These are phyloP conservation scores for Leptoteleia sp. DNA, from an alignment of 1,140 invertebrate genomes.

Conservation along the genomic window DNA sequence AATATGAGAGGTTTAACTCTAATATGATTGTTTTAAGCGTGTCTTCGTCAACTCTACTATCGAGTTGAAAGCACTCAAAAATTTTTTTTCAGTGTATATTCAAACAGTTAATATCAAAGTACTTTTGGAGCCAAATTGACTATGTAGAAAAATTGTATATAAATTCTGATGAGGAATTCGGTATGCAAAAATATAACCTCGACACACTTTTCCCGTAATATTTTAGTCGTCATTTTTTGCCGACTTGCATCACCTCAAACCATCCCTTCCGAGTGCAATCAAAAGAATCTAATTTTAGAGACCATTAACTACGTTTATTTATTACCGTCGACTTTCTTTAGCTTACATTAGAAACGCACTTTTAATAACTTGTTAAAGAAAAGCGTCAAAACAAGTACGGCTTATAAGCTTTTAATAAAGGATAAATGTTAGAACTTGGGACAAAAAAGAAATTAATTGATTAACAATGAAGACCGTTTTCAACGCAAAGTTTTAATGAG, in stretches of 20 bases:
- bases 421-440: constrained; percentile 4
- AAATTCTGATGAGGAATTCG: too few relatives aligned
- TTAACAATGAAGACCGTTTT: constrained; percentile 21
- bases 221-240: not conserved
- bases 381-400: not conserved
- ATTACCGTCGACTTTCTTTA: not conserved
- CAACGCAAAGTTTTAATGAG: constrained; percentile 22
- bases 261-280: not conserved
- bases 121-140: too few relatives aligned
- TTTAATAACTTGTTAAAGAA: constrained; percentile 9
- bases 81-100: too few relatives aligned
- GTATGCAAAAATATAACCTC: constrained; percentile 9
- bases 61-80: too few relatives aligned
- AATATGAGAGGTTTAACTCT: too few relatives aligned
- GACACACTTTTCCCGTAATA: constrained; percentile 9
- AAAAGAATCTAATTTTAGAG: constrained; percentile 17
- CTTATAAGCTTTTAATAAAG: not conserved
- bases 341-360: not conserved
- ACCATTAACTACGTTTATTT: constrained; percentile 18
- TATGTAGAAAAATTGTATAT: too few relatives aligned
- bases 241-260: constrained; percentile 1
- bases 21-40: too few relatives aligned
- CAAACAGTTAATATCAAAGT: too few relatives aligned
- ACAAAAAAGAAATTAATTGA: constrained; percentile 25
- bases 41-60: too few relatives aligned